Evolutionary conservation across 2,797 vertebrate genomes (phyloP).

Genomic region (Gambusia yucatana): DNA sequence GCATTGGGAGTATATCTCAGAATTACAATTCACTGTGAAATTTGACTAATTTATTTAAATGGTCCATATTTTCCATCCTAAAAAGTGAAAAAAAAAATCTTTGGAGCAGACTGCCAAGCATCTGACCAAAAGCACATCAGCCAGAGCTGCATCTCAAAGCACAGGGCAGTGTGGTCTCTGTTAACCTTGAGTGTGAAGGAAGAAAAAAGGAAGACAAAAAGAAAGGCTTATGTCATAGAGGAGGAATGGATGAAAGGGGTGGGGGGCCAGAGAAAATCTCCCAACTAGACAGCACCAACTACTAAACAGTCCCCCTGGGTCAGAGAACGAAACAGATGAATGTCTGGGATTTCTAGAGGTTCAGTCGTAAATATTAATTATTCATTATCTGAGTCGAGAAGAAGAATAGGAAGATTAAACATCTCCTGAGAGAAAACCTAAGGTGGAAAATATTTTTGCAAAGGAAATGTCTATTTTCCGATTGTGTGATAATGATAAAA

Average conservation of each 20-base stretch:
- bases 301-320: conserved; percentile 47
- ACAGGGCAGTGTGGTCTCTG: conserved; percentile 34
- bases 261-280: conserved; percentile 65
- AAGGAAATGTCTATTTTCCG: conserved; percentile 27
- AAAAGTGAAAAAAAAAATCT: conserved; percentile 5
- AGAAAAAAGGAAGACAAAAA: conserved; percentile 49
- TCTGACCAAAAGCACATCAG: conserved; percentile 36
- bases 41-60: conserved; percentile 3
- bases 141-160: conserved; percentile 28
- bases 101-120: conserved; percentile 34
- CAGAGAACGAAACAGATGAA: conserved; percentile 44
- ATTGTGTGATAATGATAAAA: conserved; percentile 13
- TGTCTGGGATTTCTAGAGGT: conserved; percentile 50
- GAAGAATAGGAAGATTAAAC: conserved; percentile 61
- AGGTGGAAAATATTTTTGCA: conserved; percentile 25
- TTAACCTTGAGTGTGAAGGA: conserved; percentile 61
- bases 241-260: conserved; percentile 35
- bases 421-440: conserved; percentile 44
- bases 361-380: conserved; percentile 60
- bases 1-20: background rate
- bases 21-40: conserved; percentile 1
- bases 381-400: conserved; percentile 54
- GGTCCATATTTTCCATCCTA: conserved; percentile 6
- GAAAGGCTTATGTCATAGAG: conserved; percentile 49
- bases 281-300: conserved; percentile 61